A percentile compares a stretch with the other conserved stretches of the same genome.
These are phyloP conservation scores for Nerophis ophidion DNA, from an alignment of 2,113 vertebrate species.

Conservation along the genomic window DNA sequence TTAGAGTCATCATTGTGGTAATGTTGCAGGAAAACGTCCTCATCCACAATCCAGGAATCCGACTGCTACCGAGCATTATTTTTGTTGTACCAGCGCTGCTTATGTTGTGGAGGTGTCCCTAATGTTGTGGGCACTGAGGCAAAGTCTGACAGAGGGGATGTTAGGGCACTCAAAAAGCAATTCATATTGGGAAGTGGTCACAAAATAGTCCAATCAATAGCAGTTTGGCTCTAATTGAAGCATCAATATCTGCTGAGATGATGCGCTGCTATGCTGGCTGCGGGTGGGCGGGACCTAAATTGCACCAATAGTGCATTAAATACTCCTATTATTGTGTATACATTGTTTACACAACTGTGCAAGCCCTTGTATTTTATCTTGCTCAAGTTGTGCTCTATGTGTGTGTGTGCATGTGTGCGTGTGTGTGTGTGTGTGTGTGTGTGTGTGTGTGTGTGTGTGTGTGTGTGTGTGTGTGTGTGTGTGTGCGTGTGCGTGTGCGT, in stretches of 20 bases:
- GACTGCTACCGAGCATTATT: too few relatives aligned
- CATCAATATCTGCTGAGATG: slow-evolving; percentile 26
- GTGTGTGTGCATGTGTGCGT: slow-evolving; percentile 38
- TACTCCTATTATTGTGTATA: neutral
- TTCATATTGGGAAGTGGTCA: slow-evolving; percentile 23
- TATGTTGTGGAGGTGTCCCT: too few relatives aligned
- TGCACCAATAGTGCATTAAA: neutral
- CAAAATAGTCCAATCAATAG: slow-evolving; percentile 30
- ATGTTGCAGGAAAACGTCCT: too few relatives aligned
- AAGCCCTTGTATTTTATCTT: slow-evolving; percentile 38
- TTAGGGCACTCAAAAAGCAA: slow-evolving; percentile 14
- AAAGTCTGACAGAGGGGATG: slow-evolving; percentile 4
- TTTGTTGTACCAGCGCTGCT: too few relatives aligned
- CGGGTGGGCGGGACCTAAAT: neutral
- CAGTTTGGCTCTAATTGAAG: slow-evolving; percentile 17
- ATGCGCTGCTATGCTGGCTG: neutral
- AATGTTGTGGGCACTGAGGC: neutral
- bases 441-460: slow-evolving; percentile 48
- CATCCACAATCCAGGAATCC: too few relatives aligned
- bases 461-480: slow-evolving; percentile 41
- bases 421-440: slow-evolving; percentile 36
- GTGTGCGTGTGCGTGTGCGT: slow-evolving; percentile 35
- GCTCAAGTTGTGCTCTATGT: slow-evolving; percentile 53
- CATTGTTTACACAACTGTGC: neutral
- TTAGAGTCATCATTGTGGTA: too few relatives aligned